A percentile compares a stretch with the other conserved stretches of the same genome.
These are phyloP conservation scores for Momotus momota DNA, from an alignment of 2,797 vertebrate species.

Conservation along the genomic window DNA sequence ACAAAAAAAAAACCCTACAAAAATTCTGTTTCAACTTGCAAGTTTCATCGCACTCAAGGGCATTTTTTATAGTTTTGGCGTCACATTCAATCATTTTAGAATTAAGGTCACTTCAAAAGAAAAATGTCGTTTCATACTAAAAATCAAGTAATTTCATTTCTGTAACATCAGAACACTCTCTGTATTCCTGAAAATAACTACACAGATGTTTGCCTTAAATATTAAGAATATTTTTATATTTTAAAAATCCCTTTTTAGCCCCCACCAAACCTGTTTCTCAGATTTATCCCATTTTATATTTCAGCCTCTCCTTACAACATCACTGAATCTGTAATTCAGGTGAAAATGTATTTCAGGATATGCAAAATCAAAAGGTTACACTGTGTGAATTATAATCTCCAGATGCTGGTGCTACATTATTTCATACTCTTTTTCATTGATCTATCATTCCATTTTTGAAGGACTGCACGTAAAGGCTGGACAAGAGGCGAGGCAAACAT, in stretches of 20 bases:
- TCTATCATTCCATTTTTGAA: background rate
- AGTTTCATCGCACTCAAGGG: background rate
- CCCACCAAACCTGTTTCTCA: background rate
- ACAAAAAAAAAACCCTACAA: background rate
- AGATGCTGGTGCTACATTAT: background rate
- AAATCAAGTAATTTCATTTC: background rate
- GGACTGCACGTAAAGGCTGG: background rate
- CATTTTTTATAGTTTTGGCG: background rate
- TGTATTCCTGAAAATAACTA: background rate
- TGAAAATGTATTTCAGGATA: background rate
- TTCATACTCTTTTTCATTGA: background rate
- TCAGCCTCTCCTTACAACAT: background rate
- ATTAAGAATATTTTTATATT: background rate
- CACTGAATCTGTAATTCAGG: conserved; percentile 12
- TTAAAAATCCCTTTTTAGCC: background rate
- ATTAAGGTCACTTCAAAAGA: background rate
- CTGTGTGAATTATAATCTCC: background rate
- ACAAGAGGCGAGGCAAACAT: background rate
- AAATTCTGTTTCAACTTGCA: background rate
- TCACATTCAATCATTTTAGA: background rate
- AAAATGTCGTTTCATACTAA: background rate
- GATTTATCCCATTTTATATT: background rate
- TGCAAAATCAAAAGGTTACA: conserved; percentile 37
- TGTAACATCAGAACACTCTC: background rate
- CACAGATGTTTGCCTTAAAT: background rate